These are phyloP conservation scores for Cyaniris semiargus DNA, from an alignment of 2,888 invertebrate genomes.

Conservation along the genomic window DNA sequence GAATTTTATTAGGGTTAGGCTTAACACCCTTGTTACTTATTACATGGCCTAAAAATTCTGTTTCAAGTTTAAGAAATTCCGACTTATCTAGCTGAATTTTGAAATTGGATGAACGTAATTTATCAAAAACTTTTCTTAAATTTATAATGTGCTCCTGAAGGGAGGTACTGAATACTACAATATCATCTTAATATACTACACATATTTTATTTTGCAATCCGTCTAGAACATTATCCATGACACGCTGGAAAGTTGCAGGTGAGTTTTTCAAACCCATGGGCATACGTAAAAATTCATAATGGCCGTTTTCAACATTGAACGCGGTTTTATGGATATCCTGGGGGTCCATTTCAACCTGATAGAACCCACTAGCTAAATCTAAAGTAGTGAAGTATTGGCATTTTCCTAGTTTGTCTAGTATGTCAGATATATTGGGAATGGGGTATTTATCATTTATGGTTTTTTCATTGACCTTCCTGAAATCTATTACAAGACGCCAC, in stretches of 20 bases:
- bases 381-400: conserved; percentile 36
- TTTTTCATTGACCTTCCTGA: conserved; percentile 44
- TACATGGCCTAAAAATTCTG: conserved; percentile 5
- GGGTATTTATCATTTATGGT: conserved; percentile 45
- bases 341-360: conserved; percentile 39
- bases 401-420: conserved; percentile 43
- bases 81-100: conserved; percentile 47
- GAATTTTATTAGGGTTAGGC: conserved; percentile 45
- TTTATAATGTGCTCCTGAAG: conserved; percentile 32
- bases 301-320: conserved; percentile 45
- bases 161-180: conserved; percentile 25
- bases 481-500: conserved; percentile 39
- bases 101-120: conserved; percentile 43
- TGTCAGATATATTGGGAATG: conserved; percentile 44
- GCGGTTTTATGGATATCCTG: conserved; percentile 45
- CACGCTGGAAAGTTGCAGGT: neutral
- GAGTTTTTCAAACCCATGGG: conserved; percentile 34
- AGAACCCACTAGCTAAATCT: conserved; percentile 34
- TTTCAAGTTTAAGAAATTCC: neutral
- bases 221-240: neutral
- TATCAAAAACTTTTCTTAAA: conserved; percentile 42
- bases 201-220: neutral
- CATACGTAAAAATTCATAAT: conserved; percentile 45
- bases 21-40: conserved; percentile 41
- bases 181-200: conserved; percentile 5